Evolutionary conservation across 2,113 vertebrate species (phyloP).

Genomic region (Pygoscelis antarcticus): DNA sequence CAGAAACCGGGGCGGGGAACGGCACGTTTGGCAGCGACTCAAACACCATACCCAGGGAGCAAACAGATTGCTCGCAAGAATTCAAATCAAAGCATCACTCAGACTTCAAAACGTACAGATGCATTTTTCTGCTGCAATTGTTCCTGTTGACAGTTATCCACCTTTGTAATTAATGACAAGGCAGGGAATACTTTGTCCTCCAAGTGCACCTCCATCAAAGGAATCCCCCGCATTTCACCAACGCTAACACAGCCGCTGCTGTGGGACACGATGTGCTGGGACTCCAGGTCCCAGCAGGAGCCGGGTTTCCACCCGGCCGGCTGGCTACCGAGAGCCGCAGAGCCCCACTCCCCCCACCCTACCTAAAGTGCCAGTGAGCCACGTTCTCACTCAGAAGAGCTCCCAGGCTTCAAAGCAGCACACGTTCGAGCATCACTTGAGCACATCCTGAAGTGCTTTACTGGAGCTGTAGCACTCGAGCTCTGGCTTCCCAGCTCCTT

Average conservation of each 20-base stretch:
- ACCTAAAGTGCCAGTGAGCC: background rate
- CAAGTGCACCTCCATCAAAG: background rate
- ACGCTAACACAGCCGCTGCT: background rate
- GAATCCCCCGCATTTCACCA: background rate
- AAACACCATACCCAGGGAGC: background rate
- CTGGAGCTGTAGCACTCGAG: background rate
- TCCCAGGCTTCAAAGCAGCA: background rate
- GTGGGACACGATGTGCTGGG: accelerated
- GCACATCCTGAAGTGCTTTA: accelerated
- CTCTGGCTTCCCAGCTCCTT: background rate
- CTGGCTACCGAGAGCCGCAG: accelerated
- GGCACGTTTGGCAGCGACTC: background rate
- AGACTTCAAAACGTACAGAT: background rate
- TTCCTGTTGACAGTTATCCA: background rate
- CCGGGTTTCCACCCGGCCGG: accelerated
- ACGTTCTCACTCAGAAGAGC: background rate
- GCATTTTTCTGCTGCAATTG: background rate
- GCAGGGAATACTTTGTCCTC: background rate
- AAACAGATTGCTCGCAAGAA: background rate
- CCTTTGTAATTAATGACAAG: background rate
- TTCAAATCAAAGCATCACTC: background rate
- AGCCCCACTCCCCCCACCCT: background rate
- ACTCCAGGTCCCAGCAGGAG: background rate
- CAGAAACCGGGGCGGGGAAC: accelerated
- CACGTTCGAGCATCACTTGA: background rate